Evolutionary conservation across 2,888 invertebrate genomes (phyloP), one percentile per base, ranked within the genome.

Genomic region (Sinopyrophorus schimmeli): DNA sequence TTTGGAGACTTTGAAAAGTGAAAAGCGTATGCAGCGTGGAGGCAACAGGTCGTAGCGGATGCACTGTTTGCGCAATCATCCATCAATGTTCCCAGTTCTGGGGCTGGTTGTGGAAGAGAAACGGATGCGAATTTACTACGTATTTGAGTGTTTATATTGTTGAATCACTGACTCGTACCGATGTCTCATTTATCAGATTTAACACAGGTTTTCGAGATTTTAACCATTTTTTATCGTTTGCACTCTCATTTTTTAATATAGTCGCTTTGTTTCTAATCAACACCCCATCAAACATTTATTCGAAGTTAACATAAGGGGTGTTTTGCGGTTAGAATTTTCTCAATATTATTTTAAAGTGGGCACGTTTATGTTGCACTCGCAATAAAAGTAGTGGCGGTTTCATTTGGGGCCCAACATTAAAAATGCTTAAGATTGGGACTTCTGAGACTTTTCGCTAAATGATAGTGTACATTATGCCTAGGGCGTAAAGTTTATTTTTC

Each of bases 141-240:
- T 68, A 70, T 70, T 70, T 70, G 71, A 70, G 70, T 71, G 72
- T 72, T 72, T 71, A 70, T 69, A 70, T 71, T 72, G 71, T 71
- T 67, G 70, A 69, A 72, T 71, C 71, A 70, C 65, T 71, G 68
- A 68, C 66, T 69, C 67, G 68, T 68, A 70, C 70, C 70, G 70
- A 67, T 67, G 67, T 62, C 66, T 69, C 70, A 72, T 72, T 72
- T 71, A 72, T 72, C 72, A 71, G 70, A 68, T 69, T 68, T 68
- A 66, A 62, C 65, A 62, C 57, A 58, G 60, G 58, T 61, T 59
- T 62, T 62, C 34, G 34, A 28, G 34, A 46, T 41, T 51, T 40
- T 41, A 46, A 31, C n/a, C n/a, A n/a, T 37, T 46, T 26, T 50
- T 38, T 40, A 39, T 30, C 7, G 26, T 11, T 9, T 15, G 26